A percentile compares a stretch with the other conserved stretches of the same genome.
Evolutionary conservation across 2,888 invertebrate species (phyloP).

Genomic region (Diploptera punctata): DNA sequence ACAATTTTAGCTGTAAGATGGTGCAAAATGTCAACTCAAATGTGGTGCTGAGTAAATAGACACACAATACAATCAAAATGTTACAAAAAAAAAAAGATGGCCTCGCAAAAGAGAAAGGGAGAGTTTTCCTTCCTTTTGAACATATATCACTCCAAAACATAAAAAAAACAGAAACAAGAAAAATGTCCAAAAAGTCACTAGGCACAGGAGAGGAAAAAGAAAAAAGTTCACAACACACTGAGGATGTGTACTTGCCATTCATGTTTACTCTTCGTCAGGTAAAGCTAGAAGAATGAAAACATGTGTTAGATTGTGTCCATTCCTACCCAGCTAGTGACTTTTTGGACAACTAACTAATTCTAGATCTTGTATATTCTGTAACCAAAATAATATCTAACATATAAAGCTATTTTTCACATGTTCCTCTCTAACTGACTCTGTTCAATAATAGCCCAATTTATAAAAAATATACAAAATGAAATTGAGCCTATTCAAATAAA

Average conservation of each 20-base stretch:
- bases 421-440: too few species aligned
- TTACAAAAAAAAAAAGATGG: not conserved
- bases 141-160: not conserved
- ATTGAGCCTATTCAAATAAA: too few species aligned
- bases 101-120: not conserved
- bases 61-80: too few species aligned
- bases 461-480: too few species aligned
- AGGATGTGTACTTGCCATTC: constrained; percentile 27
- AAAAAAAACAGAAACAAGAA: constrained; percentile 1
- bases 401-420: too few species aligned
- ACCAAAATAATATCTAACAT: too few species aligned
- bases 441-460: too few species aligned
- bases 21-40: too few species aligned
- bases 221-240: not conserved
- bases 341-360: constrained; percentile 19
- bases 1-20: too few species aligned
- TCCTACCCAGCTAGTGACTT: constrained; percentile 16
- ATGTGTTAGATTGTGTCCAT: constrained; percentile 1
- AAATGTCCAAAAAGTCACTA: constrained; percentile 29
- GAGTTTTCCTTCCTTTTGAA: not conserved
- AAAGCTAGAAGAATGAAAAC: constrained; percentile 31
- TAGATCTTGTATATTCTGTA: too few species aligned
- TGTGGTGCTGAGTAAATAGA: too few species aligned
- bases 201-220: constrained; percentile 13
- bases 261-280: constrained; percentile 24